A percentile compares a stretch with the other conserved stretches of the same genome.
phyloP scores from a whole-genome alignment of 2,113 vertebrate species.

The Piaya cayana region DNA sequence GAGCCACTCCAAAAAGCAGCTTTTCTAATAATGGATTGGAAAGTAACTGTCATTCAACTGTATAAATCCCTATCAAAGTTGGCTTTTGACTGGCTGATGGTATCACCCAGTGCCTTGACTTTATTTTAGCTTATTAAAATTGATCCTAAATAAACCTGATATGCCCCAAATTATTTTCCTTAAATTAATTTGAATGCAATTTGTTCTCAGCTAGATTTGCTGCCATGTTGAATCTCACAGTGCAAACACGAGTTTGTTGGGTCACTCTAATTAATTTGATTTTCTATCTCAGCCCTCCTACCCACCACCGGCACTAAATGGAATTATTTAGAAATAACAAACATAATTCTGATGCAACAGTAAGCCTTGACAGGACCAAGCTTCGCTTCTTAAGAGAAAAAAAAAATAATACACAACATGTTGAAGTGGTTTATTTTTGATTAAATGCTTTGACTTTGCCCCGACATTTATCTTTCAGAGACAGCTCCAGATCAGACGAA shows the following conservation, averaged over 20 bases:
- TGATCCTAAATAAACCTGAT: constrained; percentile 77
- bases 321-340: constrained; percentile 70
- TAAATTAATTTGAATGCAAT: constrained; percentile 68
- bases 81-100: constrained; percentile 57
- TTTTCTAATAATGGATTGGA: constrained; percentile 30
- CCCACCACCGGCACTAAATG: constrained; percentile 48
- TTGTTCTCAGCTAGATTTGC: constrained; percentile 61
- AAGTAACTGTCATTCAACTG: constrained; percentile 55
- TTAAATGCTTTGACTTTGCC: constrained; percentile 64
- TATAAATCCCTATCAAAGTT: constrained; percentile 34
- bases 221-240: constrained; percentile 35
- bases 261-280: constrained; percentile 73
- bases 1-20: background rate
- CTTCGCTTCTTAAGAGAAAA: background rate
- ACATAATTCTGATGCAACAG: constrained; percentile 43
- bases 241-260: constrained; percentile 59
- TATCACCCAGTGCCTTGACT: constrained; percentile 51
- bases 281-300: constrained; percentile 50
- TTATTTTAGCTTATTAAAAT: constrained; percentile 77
- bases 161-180: constrained; percentile 67
- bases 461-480: constrained; percentile 63
- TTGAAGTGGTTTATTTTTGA: constrained; percentile 68
- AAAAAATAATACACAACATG: background rate
- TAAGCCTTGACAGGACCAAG: constrained; percentile 9
- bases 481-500: constrained; percentile 59